phyloP scores from a whole-genome alignment of 2,888 invertebrate genomes.

The Alentia gelatinosa region DNA sequence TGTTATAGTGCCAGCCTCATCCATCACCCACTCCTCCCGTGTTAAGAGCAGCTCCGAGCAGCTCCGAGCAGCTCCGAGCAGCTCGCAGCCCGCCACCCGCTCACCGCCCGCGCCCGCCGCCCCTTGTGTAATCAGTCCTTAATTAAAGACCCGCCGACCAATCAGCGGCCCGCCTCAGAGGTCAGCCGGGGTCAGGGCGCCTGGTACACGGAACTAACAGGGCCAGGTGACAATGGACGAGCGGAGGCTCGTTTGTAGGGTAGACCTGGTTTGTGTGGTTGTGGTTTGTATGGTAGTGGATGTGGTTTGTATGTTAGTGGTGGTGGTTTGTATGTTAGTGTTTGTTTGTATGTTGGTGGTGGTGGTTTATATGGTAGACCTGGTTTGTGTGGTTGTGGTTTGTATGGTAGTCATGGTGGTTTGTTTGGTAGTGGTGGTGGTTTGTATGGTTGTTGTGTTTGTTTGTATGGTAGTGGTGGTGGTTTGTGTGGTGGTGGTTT shows the following conservation, averaged over 20 bases:
- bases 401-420: neutral
- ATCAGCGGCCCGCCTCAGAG: neutral
- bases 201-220: neutral
- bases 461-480: neutral
- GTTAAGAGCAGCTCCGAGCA: neutral
- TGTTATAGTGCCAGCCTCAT: neutral
- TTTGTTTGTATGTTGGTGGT: neutral
- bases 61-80: neutral
- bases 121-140: conserved; percentile 6
- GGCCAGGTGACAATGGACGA: neutral
- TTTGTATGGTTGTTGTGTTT: neutral
- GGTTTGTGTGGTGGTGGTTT: neutral
- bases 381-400: neutral
- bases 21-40: neutral
- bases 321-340: neutral
- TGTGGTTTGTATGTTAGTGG: neutral
- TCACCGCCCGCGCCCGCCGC: neutral
- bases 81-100: neutral
- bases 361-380: neutral
- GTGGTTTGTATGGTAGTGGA: neutral
- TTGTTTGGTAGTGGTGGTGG: neutral
- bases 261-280: neutral
- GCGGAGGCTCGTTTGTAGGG: neutral
- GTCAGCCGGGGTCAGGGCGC: neutral
- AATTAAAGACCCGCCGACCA: neutral